These are phyloP conservation scores for Hyposmocoma kahamanoa DNA, from an alignment of 1,140 invertebrate genomes.

Conservation along the genomic window DNA sequence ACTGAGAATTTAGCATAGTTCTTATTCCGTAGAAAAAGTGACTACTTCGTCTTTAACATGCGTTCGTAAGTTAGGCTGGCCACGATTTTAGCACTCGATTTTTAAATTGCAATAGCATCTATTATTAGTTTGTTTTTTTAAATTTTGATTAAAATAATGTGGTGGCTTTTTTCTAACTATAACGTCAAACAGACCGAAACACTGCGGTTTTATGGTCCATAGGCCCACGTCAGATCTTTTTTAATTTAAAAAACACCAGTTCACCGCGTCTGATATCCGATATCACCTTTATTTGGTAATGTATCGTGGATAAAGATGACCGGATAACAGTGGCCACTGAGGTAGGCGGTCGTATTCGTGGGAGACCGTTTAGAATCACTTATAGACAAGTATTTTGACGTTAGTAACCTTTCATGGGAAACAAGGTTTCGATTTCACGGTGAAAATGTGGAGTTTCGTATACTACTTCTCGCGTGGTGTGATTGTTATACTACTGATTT, in stretches of 20 bases:
- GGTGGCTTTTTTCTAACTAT: constrained; percentile 11
- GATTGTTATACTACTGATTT: too few relatives aligned
- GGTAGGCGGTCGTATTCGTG: constrained; percentile 48
- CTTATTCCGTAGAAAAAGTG: too few relatives aligned
- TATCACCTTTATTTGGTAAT: constrained; percentile 27
- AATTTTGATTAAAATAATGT: too few relatives aligned
- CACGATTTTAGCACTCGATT: too few relatives aligned
- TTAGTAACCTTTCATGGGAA: constrained; percentile 47
- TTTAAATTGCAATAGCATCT: too few relatives aligned
- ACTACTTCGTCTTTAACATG: too few relatives aligned
- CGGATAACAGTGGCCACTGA: constrained; percentile 53
- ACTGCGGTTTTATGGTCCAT: constrained; percentile 42
- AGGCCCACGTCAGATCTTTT: constrained; percentile 24
- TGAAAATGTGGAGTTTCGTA: constrained; percentile 21
- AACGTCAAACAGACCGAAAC: constrained; percentile 20
- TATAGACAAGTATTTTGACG: constrained; percentile 38
- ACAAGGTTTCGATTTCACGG: constrained; percentile 29
- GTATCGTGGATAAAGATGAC: constrained; percentile 32
- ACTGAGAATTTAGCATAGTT: too few relatives aligned
- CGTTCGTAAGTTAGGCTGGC: too few relatives aligned
- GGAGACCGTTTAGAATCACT: constrained; percentile 38
- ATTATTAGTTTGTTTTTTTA: too few relatives aligned
- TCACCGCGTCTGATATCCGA: constrained; percentile 29
- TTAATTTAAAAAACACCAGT: constrained; percentile 24
- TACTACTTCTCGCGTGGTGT: too few relatives aligned